A percentile compares a stretch with the other conserved stretches of the same genome.
phyloP scores from a whole-genome alignment of 2,888 invertebrate genomes.

The Dysmachus trigonus region DNA sequence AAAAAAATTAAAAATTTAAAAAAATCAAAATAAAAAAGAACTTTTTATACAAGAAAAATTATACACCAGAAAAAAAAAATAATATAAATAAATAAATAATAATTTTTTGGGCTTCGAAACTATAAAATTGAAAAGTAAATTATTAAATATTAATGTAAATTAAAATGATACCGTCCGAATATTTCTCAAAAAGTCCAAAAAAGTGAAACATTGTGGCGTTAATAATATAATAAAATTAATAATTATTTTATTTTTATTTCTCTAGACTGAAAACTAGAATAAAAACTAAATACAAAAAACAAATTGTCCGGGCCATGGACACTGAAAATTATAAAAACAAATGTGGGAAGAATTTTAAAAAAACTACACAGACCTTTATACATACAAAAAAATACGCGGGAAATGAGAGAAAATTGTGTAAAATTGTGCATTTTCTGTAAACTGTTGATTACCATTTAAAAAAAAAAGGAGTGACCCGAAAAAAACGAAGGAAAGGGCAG shows the following conservation, averaged over 20 bases:
- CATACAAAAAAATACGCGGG: too few relatives aligned
- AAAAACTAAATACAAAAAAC: too few relatives aligned
- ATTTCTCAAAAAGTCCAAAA: background rate
- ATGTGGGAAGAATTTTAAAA: too few relatives aligned
- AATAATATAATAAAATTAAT: background rate
- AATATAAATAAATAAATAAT: background rate
- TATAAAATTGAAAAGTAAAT: background rate
- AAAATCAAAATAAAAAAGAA: constrained; percentile 9
- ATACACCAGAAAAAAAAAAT: constrained; percentile 8
- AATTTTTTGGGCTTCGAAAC: background rate
- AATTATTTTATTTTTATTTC: background rate
- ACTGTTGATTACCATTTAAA: background rate
- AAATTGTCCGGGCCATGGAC: too few relatives aligned
- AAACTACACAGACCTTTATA: too few relatives aligned
- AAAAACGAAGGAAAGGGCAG: background rate
- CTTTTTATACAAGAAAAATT: background rate
- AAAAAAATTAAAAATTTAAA: background rate
- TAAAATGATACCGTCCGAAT: background rate
- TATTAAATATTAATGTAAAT: background rate
- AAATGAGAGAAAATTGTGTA: background rate
- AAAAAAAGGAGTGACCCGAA: background rate
- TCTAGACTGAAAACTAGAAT: too few relatives aligned
- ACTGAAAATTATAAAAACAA: too few relatives aligned
- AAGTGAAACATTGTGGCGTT: background rate
- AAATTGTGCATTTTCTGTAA: background rate